Evolutionary conservation across 2,113 vertebrate genomes (phyloP).

Genomic region (Vimba vimba): DNA sequence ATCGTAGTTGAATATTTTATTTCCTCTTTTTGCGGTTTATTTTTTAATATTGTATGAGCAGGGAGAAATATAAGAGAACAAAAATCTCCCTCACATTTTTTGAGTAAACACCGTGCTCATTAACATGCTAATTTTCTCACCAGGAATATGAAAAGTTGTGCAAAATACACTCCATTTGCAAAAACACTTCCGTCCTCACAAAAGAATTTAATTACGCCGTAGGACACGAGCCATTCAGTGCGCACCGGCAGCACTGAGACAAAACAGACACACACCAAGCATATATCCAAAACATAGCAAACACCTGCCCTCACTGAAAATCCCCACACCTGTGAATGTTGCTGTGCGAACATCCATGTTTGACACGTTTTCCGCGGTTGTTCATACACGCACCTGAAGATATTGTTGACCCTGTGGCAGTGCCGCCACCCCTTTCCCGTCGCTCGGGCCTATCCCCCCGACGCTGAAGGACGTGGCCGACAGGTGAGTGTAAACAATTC

Average conservation of each 20-base stretch:
- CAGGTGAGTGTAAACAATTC: constrained; percentile 85
- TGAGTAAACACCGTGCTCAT: constrained; percentile 72
- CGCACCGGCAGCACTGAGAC: constrained; percentile 40
- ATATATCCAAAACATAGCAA: constrained; percentile 48
- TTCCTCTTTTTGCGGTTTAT: constrained; percentile 65
- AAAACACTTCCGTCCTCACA: constrained; percentile 52
- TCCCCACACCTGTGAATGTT: constrained; percentile 54
- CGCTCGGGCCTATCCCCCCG: constrained; percentile 68
- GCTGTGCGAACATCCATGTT: constrained; percentile 66
- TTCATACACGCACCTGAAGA: constrained; percentile 73
- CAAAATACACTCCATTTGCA: constrained; percentile 64
- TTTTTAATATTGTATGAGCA: constrained; percentile 57
- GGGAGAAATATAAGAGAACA: constrained; percentile 28
- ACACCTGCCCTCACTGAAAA: constrained; percentile 48
- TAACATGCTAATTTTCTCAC: constrained; percentile 73
- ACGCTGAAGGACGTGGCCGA: constrained; percentile 75
- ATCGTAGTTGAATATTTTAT: constrained; percentile 56
- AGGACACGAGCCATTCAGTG: constrained; percentile 46
- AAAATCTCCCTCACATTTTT: constrained; percentile 57
- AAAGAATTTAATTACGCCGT: constrained; percentile 56
- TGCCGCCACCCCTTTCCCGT: constrained; percentile 48
- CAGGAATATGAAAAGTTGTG: constrained; percentile 67
- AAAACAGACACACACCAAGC: constrained; percentile 43
- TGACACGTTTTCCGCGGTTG: constrained; percentile 74
- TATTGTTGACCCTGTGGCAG: constrained; percentile 55